Conservation (phyloP, 2,113 vertebrate species). For the Apus apus region DNA sequence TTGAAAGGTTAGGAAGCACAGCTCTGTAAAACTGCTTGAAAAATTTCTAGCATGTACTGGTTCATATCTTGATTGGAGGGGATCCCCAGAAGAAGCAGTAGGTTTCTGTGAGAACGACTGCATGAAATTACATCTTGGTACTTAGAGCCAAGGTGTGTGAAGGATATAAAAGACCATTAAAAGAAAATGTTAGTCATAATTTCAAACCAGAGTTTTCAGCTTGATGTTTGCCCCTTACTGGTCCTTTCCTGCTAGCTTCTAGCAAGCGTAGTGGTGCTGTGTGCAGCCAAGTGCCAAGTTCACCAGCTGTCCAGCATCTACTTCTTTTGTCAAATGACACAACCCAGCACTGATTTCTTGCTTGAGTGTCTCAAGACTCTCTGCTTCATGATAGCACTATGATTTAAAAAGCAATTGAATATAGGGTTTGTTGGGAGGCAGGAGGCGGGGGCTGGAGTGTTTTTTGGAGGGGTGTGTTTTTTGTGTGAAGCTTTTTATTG, state of each 20-base stretch:
- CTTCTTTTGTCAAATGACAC: background rate
- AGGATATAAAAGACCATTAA: background rate
- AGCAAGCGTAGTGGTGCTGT: background rate
- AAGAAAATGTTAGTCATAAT: background rate
- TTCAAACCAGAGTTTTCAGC: background rate
- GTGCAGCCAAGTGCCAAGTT: background rate
- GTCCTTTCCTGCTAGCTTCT: background rate
- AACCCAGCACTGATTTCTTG: background rate
- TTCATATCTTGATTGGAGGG: background rate
- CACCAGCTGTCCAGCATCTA: background rate
- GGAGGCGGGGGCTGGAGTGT: background rate
- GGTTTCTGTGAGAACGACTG: background rate
- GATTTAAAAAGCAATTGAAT: background rate
- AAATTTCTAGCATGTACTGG: background rate
- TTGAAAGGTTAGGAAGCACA: background rate
- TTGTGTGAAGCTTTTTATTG: background rate
- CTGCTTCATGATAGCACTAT: accelerated
- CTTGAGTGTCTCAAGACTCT: background rate
- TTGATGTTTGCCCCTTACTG: background rate
- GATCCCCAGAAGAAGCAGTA: background rate
- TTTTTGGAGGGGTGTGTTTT: too few relatives aligned
- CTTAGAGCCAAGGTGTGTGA: background rate
- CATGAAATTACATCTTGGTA: background rate
- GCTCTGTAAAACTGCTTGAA: background rate
- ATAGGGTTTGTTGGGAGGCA: background rate